These are phyloP conservation scores for Anguilla pacifica DNA, from an alignment of 2,797 vertebrate genomes.

Conservation along the genomic window DNA sequence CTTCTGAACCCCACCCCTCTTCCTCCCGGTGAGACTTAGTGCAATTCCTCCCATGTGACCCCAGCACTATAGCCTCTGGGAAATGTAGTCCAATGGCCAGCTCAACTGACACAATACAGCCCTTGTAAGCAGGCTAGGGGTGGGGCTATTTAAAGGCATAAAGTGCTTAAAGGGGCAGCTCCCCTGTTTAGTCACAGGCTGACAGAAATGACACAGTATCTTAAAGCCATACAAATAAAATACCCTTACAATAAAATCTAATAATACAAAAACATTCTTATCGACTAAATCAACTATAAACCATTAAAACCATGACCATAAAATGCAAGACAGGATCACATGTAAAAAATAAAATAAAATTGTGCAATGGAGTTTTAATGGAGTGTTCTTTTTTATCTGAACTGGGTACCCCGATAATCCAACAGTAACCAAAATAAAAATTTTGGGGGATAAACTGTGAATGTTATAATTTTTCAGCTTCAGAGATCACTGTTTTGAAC, in stretches of 20 bases:
- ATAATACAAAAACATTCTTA: conserved; percentile 47
- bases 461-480: conserved; percentile 14
- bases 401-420: conserved; percentile 38
- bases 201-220: conserved; percentile 50
- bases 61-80: not conserved
- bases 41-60: not conserved
- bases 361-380: conserved; percentile 52
- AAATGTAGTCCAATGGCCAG: not conserved
- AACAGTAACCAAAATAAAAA: conserved; percentile 32
- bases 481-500: not conserved
- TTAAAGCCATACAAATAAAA: conserved; percentile 58
- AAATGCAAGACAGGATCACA: conserved; percentile 36
- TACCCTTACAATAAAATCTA: conserved; percentile 48
- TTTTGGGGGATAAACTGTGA: not conserved
- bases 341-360: conserved; percentile 49
- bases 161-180: conserved; percentile 72
- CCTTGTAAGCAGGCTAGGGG: not conserved
- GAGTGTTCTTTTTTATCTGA: conserved; percentile 45
- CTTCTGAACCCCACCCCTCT: not conserved
- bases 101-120: not conserved
- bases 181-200: conserved; percentile 33
- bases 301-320: conserved; percentile 41
- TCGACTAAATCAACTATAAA: conserved; percentile 40
- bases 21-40: not conserved
- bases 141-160: conserved; percentile 48